phyloP scores from a whole-genome alignment of 1,140 invertebrate genomes.

The Habropoda laboriosa region DNA sequence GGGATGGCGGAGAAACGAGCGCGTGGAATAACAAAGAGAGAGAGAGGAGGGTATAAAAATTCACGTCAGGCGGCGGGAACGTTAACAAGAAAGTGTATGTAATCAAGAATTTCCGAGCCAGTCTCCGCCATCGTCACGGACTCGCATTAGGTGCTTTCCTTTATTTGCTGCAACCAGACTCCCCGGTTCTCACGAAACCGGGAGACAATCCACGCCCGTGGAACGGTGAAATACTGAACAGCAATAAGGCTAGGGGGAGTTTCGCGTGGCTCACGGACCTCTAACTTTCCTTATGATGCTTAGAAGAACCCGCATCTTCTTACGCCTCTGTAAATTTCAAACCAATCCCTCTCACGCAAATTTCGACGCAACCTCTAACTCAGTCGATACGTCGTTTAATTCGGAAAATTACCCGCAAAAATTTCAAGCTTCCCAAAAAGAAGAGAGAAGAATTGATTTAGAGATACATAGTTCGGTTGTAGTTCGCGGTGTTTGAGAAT shows the following conservation, averaged over 20 bases:
- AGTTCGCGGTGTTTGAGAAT: conserved; percentile 19
- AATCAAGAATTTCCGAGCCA: conserved; percentile 59
- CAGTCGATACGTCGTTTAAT: neutral
- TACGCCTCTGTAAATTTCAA: conserved; percentile 9
- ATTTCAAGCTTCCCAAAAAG: conserved; percentile 1
- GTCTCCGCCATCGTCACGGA: conserved; percentile 41
- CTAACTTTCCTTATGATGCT: conserved; percentile 9
- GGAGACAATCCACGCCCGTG: conserved; percentile 47
- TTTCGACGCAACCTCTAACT: neutral
- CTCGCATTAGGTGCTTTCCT: conserved; percentile 61
- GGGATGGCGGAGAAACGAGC: too few species aligned
- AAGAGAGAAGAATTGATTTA: conserved; percentile 17
- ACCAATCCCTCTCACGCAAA: neutral
- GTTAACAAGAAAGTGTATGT: conserved; percentile 62
- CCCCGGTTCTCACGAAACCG: conserved; percentile 44
- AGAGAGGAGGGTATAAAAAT: conserved; percentile 60
- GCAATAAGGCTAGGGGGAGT: conserved; percentile 18
- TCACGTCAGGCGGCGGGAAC: conserved; percentile 54
- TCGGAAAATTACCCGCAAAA: conserved; percentile 6
- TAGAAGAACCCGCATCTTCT: neutral
- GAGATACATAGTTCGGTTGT: conserved; percentile 13
- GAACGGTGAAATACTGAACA: conserved; percentile 42
- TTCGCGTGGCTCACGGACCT: conserved; percentile 5
- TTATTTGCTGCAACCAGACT: conserved; percentile 51
- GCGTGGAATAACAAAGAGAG: conserved; percentile 28